Percentiles rank a stretch among this genome's conserved stretches.
Evolutionary conservation across 2,113 vertebrate genomes (phyloP).

Genomic region (Vulpes ferrilata): DNA sequence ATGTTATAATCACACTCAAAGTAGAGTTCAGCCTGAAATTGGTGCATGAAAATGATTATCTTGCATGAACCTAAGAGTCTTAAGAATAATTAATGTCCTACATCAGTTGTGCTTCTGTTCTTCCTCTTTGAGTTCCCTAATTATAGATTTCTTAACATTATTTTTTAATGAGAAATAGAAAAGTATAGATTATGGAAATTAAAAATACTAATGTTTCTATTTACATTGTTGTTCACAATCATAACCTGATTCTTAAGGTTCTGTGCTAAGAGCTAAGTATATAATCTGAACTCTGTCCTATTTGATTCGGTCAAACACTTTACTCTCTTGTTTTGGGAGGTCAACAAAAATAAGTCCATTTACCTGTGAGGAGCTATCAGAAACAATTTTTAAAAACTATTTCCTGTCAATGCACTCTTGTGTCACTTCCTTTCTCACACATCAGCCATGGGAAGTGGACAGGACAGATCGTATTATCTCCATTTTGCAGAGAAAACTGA

Average conservation of each 20-base stretch:
- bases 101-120: not conserved
- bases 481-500: not conserved
- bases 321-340: not conserved
- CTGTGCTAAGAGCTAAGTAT: not conserved
- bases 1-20: not conserved
- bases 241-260: not conserved
- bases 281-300: not conserved
- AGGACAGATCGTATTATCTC: not conserved
- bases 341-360: not conserved
- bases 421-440: not conserved
- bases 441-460: not conserved
- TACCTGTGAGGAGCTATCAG: not conserved
- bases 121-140: not conserved
- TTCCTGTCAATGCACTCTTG: not conserved
- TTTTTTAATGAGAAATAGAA: constrained; percentile 24
- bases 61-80: not conserved
- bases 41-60: not conserved
- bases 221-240: constrained; percentile 44
- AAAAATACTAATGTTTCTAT: constrained; percentile 39
- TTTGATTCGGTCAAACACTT: constrained; percentile 43
- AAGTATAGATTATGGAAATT: not conserved
- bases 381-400: constrained; percentile 37
- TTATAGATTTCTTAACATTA: constrained; percentile 26
- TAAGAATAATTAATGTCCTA: constrained; percentile 7
- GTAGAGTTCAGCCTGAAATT: not conserved